A percentile compares a stretch with the other conserved stretches of the same genome.
phyloP scores from a whole-genome alignment of 2,113 vertebrate genomes.

The Pterophyllum scalare region DNA sequence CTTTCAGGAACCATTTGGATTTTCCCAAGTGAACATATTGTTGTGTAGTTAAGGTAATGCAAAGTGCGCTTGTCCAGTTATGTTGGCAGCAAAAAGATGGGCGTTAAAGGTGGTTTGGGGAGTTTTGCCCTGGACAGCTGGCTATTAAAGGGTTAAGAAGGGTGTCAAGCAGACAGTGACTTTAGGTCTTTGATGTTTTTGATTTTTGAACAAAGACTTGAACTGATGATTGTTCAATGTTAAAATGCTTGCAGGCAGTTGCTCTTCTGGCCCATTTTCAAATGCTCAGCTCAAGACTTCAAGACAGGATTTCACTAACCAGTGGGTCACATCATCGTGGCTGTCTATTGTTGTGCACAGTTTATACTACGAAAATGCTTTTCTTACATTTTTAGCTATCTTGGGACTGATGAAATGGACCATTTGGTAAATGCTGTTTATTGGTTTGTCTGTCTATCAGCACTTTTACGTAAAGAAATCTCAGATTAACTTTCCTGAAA shows the following conservation, averaged over 20 bases:
- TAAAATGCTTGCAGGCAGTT: not conserved
- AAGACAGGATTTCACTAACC: not conserved
- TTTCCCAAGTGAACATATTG: no score
- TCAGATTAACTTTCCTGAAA: no score
- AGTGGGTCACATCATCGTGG: not conserved
- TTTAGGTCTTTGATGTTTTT: not conserved
- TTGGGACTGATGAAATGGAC: not conserved
- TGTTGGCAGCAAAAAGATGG: no score
- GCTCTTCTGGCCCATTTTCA: accelerated
- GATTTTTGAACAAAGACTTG: not conserved
- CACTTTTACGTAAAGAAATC: no score
- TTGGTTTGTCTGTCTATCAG: not conserved
- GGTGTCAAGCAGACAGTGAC: not conserved
- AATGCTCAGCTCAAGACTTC: not conserved
- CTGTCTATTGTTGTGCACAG: not conserved
- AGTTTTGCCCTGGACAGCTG: no score
- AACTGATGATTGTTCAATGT: not conserved
- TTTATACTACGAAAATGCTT: not conserved
- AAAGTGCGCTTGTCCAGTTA: no score
- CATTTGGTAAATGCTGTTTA: accelerated
- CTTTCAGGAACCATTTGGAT: no score
- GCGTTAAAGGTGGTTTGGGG: no score
- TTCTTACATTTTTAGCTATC: not conserved
- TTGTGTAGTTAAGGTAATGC: no score
- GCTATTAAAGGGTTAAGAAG: not conserved